These are phyloP conservation scores for Microplitis deprimator DNA, from an alignment of 2,888 invertebrate genomes.

Conservation along the genomic window DNA sequence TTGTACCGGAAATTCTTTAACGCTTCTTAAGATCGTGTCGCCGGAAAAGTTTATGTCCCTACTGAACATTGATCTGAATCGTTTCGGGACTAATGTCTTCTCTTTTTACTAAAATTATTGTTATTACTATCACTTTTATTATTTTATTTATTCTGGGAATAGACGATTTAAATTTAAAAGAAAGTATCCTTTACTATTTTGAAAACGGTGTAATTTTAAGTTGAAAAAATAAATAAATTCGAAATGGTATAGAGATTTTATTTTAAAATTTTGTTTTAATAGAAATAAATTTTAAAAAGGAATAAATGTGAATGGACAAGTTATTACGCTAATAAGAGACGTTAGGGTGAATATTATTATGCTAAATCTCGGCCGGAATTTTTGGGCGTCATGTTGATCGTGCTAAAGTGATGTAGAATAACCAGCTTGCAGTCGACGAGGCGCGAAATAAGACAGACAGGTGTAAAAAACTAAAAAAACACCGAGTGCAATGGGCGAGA, in stretches of 20 bases:
- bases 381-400: slow-evolving; percentile 17
- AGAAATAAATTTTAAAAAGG: neutral
- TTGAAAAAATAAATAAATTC: no score
- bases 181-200: neutral
- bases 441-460: slow-evolving; percentile 50
- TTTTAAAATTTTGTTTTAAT: neutral
- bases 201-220: neutral
- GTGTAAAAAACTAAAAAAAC: slow-evolving; percentile 46
- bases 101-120: neutral
- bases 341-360: slow-evolving; percentile 1
- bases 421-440: slow-evolving; percentile 21
- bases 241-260: neutral
- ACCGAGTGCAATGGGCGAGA: slow-evolving; percentile 33
- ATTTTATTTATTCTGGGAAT: no score
- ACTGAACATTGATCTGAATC: neutral
- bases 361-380: slow-evolving; percentile 14
- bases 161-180: neutral
- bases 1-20: slow-evolving; percentile 4
- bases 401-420: slow-evolving; percentile 5
- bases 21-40: neutral
- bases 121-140: no score
- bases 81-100: neutral
- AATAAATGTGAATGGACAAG: slow-evolving; percentile 1
- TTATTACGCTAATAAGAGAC: neutral
- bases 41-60: slow-evolving; percentile 2